Conservation (phyloP, 2,888 invertebrate genomes). For the Creontiades dilutus region DNA sequence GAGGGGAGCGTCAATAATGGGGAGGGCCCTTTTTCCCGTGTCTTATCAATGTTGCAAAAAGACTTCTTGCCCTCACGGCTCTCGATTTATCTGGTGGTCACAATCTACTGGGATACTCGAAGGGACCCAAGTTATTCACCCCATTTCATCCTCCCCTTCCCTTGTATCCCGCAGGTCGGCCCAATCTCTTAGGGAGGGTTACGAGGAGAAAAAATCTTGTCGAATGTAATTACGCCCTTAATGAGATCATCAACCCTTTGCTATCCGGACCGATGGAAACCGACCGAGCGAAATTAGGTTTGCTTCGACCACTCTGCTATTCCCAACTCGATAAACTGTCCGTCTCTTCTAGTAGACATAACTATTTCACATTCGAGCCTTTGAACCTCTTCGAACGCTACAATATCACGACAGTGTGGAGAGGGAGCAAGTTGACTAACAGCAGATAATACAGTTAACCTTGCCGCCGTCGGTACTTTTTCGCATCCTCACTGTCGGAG, state of each 20-base stretch:
- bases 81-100: conserved; percentile 70
- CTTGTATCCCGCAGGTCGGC: conserved; percentile 25
- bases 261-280: background rate
- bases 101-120: conserved; percentile 60
- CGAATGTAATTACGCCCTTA: conserved; percentile 50
- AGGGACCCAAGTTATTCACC: conserved; percentile 52
- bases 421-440: too few species aligned
- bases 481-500: too few species aligned
- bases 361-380: background rate
- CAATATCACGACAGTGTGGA: too few species aligned
- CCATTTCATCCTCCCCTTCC: conserved; percentile 42
- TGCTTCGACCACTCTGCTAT: conserved; percentile 37
- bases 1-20: conserved; percentile 63
- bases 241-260: conserved; percentile 62
- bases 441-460: too few species aligned
- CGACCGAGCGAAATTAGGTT: conserved; percentile 42
- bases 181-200: conserved; percentile 19
- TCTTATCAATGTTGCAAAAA: conserved; percentile 71
- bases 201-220: conserved; percentile 46
- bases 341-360: background rate
- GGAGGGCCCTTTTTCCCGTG: conserved; percentile 49
- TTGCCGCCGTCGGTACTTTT: too few species aligned
- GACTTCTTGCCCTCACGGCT: conserved; percentile 68
- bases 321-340: conserved; percentile 2
- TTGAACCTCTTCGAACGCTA: too few species aligned